phyloP scores from a whole-genome alignment of 1,140 invertebrate species.

The Bombus confusus region DNA sequence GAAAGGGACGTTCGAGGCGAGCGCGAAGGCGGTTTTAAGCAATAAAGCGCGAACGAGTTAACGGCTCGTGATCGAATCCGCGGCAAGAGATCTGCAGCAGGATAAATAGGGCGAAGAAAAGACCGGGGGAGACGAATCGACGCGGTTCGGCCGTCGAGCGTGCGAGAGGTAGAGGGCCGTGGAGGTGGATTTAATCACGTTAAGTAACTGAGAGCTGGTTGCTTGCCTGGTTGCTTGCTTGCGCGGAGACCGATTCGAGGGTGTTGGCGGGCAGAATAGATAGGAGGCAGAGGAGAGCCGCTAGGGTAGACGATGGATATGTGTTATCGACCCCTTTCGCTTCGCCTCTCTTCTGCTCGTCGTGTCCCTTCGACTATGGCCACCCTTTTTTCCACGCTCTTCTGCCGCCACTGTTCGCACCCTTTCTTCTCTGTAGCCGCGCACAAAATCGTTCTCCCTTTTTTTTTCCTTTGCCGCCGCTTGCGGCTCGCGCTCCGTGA shows the following conservation, averaged over 20 bases:
- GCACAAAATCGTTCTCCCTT: constrained; percentile 1
- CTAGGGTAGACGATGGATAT: constrained; percentile 14
- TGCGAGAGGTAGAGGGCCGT: not conserved
- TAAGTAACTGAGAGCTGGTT: constrained; percentile 65
- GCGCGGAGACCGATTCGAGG: constrained; percentile 51
- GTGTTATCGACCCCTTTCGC: constrained; percentile 67
- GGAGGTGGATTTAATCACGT: constrained; percentile 66
- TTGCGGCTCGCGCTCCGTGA: constrained; percentile 23
- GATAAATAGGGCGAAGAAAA: constrained; percentile 23
- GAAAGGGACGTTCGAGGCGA: not conserved
- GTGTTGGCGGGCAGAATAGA: constrained; percentile 60
- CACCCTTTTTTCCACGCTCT: not conserved
- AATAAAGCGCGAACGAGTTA: constrained; percentile 56
- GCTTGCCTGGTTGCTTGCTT: constrained; percentile 44
- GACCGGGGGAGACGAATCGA: constrained; percentile 41
- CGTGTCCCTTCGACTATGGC: constrained; percentile 35
- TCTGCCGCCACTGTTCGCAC: not conserved
- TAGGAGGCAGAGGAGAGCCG: not conserved
- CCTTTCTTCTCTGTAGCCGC: constrained; percentile 22
- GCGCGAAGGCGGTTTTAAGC: not conserved
- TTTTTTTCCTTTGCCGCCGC: not conserved
- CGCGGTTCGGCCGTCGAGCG: constrained; percentile 6
- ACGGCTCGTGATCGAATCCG: constrained; percentile 27
- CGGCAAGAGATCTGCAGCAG: constrained; percentile 25
- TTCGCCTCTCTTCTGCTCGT: constrained; percentile 30